phyloP scores from a whole-genome alignment of 2,797 vertebrate genomes.

The Sebastes wilsoni region DNA sequence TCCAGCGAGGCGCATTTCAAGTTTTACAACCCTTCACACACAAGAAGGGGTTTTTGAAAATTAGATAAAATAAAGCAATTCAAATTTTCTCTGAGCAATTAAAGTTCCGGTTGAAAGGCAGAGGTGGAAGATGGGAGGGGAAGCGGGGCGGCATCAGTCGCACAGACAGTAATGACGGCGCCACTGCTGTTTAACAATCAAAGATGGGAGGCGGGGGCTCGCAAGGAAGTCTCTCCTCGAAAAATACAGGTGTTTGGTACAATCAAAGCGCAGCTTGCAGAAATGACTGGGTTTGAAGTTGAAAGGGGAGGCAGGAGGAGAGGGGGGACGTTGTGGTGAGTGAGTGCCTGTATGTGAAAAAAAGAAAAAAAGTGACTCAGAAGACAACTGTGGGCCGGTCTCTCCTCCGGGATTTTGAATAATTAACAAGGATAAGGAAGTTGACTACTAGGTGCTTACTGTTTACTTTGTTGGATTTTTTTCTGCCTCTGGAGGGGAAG shows the following conservation, averaged over 20 bases:
- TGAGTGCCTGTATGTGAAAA: conserved; percentile 68
- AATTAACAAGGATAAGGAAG: conserved; percentile 81
- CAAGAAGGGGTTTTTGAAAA: conserved; percentile 53
- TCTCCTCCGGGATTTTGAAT: conserved; percentile 77
- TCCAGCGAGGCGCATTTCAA: conserved; percentile 34
- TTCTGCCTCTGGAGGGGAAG: conserved; percentile 70
- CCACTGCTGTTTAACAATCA: conserved; percentile 87
- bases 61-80: conserved; percentile 73
- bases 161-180: conserved; percentile 85
- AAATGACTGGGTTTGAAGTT: conserved; percentile 86
- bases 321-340: conserved; percentile 66
- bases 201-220: conserved; percentile 85
- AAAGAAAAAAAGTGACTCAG: conserved; percentile 63
- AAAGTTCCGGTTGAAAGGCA: conserved; percentile 78
- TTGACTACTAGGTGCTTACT: conserved; percentile 74
- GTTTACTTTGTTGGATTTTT: conserved; percentile 75
- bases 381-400: conserved; percentile 71
- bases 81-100: conserved; percentile 72
- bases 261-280: conserved; percentile 86
- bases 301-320: conserved; percentile 76
- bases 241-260: conserved; percentile 88
- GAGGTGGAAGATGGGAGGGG: conserved; percentile 74
- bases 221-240: conserved; percentile 85
- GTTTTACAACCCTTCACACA: conserved; percentile 47
- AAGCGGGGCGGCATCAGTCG: conserved; percentile 79